These are phyloP conservation scores for Trinectes maculatus DNA, from an alignment of 2,113 vertebrate genomes.

Conservation along the genomic window DNA sequence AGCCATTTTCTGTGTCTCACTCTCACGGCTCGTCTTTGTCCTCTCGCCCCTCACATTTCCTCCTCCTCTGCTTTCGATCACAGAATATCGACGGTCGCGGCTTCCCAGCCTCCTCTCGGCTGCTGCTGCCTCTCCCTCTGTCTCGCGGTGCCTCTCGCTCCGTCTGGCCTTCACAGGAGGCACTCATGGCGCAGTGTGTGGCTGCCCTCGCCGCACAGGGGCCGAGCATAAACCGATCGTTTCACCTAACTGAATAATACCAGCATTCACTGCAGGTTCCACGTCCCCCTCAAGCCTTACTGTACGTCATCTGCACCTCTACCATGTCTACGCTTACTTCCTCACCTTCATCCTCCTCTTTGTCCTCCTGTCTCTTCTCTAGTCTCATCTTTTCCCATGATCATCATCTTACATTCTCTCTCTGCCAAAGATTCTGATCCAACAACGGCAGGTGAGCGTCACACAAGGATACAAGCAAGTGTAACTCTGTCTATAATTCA, in stretches of 20 bases:
- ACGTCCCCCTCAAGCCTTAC: conserved; percentile 11
- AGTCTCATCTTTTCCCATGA: background rate
- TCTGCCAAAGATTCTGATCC: background rate
- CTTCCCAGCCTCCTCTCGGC: conserved; percentile 21
- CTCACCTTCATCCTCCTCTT: conserved; percentile 3
- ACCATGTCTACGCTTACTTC: conserved; percentile 12
- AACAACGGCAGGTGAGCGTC: background rate
- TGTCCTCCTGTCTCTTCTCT: too few species aligned
- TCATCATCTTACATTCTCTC: background rate
- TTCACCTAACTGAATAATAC: conserved; percentile 66
- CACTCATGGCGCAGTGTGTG: conserved; percentile 70
- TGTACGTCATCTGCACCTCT: conserved; percentile 38
- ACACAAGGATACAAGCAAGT: conserved; percentile 1
- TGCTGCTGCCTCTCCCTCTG: background rate
- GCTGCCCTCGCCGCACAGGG: conserved; percentile 58
- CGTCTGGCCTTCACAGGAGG: conserved; percentile 64
- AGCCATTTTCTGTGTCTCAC: background rate
- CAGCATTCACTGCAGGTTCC: conserved; percentile 42
- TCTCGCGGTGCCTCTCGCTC: conserved; percentile 3
- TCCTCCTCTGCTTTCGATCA: conserved; percentile 48
- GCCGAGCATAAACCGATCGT: conserved; percentile 62
- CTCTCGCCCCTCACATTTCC: conserved; percentile 30
- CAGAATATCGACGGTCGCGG: conserved; percentile 62
- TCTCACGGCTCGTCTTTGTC: conserved; percentile 25
- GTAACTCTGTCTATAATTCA: too few species aligned